phyloP scores from a whole-genome alignment of 1,140 invertebrate genomes.

The Ptiloglossa arizonensis region DNA sequence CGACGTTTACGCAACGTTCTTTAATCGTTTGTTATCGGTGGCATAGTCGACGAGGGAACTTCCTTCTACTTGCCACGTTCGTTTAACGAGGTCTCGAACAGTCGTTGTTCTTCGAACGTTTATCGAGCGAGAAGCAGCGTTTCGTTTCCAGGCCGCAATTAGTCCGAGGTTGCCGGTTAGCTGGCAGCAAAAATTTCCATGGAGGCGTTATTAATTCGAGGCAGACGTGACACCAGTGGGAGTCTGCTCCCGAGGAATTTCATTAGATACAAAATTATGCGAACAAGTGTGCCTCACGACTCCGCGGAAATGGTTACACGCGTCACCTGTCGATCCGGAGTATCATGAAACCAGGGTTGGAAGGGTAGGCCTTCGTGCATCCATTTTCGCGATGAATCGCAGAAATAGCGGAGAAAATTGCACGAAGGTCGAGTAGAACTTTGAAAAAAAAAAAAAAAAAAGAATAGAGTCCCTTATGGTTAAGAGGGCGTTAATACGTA shows the following conservation, averaged over 20 bases:
- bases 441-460: too few species aligned
- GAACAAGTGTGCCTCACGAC: neutral
- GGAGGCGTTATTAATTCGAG: conserved; percentile 19
- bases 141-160: conserved; percentile 24
- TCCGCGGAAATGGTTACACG: neutral
- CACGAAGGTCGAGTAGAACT: too few species aligned
- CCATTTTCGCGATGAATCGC: too few species aligned
- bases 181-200: neutral
- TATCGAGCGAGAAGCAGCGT: neutral
- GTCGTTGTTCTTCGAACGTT: neutral
- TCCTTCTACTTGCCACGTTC: too few species aligned
- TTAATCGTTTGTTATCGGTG: too few species aligned
- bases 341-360: neutral
- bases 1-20: too few species aligned
- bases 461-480: too few species aligned
- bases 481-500: too few species aligned
- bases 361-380: too few species aligned
- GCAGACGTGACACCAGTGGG: neutral
- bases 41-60: too few species aligned
- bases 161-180: conserved; percentile 1
- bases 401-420: too few species aligned
- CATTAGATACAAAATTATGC: conserved; percentile 31
- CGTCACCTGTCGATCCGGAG: conserved; percentile 3
- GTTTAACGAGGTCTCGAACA: too few species aligned
- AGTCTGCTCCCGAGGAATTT: conserved; percentile 11